Evolutionary conservation across 2,113 vertebrate species (phyloP), one percentile per base, ranked within the genome.

Genomic region (Psilopsiagon aymara): DNA sequence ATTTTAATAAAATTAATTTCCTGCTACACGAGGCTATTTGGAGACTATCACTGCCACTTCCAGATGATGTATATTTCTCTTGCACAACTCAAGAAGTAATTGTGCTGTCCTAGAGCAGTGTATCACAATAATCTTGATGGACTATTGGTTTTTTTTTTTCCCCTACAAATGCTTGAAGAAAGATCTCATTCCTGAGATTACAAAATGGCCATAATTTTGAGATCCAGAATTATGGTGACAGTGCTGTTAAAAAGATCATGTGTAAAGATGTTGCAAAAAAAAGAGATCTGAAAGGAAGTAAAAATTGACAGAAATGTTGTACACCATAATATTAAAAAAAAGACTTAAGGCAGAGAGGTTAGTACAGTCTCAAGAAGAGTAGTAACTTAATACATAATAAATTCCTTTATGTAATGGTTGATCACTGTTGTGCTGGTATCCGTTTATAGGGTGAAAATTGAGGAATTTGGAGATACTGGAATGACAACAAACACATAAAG

Each of bases 391-490:
- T 84, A 47, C 16, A 25, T 21, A 11, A 76, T 68, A 78, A 88
- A 93, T 63, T 84, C 44, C 47, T 29, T 78, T 70, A 23, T 33
- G n/a, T 75, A 93, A 66, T 41, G 84, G 55, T 55, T 81, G 90
- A 64, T 93, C 47, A 90, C 19, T 23, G 29, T 64, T 93, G 20
- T 92, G 60, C 60, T 73, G 68, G 39, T 81, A 79, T 76, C 64
- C 70, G 76, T 92, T 96, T 94, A 90, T 84, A 84, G 82, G 66
- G 92, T 96, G 82, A 94, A 94, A 94, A 93, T 47, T 88, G 88
- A 88, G 73, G 66, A 86, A 86, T 86, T 51, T 93, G 49, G 39
- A 95, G 90, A 94, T 68, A 71, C 69, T 84, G 37, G 47, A 95
- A 86, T 94, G 73, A 82, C 90, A 90, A 92, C 77, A 95, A 96